Percentiles rank a stretch among this genome's conserved stretches.
These are phyloP conservation scores for Lasiommata megera DNA, from an alignment of 2,888 invertebrate species.

Conservation along the genomic window DNA sequence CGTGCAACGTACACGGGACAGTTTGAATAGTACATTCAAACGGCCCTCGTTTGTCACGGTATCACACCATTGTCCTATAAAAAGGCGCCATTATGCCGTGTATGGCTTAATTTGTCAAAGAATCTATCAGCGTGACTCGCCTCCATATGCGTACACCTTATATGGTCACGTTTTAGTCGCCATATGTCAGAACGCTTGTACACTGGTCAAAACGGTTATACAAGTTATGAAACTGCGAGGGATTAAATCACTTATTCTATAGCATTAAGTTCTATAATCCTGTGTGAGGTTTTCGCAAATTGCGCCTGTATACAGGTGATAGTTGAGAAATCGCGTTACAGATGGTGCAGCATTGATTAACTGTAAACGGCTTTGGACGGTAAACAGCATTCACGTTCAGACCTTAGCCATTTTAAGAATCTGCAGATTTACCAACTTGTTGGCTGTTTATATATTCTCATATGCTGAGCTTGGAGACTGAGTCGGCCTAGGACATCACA, in stretches of 20 bases:
- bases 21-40: slow-evolving; percentile 10
- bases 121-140: slow-evolving; percentile 47
- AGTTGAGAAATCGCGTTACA: slow-evolving; percentile 53
- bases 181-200: slow-evolving; percentile 58
- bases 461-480: background rate
- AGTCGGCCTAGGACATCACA: no score
- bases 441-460: no score
- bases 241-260: slow-evolving; percentile 19
- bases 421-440: background rate
- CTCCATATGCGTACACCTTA: slow-evolving; percentile 60
- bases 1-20: background rate
- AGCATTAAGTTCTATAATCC: slow-evolving; percentile 19
- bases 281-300: slow-evolving; percentile 11
- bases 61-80: slow-evolving; percentile 39
- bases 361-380: slow-evolving; percentile 58
- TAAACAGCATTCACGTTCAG: slow-evolving; percentile 58
- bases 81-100: slow-evolving; percentile 43
- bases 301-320: slow-evolving; percentile 2
- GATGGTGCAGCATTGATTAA: slow-evolving; percentile 66
- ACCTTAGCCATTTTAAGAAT: slow-evolving; percentile 33
- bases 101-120: slow-evolving; percentile 53
- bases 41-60: slow-evolving; percentile 17
- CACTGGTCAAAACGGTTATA: slow-evolving; percentile 15
- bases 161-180: slow-evolving; percentile 65
- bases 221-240: slow-evolving; percentile 15